phyloP scores from a whole-genome alignment of 2,888 invertebrate genomes.

The Apodemia zela region DNA sequence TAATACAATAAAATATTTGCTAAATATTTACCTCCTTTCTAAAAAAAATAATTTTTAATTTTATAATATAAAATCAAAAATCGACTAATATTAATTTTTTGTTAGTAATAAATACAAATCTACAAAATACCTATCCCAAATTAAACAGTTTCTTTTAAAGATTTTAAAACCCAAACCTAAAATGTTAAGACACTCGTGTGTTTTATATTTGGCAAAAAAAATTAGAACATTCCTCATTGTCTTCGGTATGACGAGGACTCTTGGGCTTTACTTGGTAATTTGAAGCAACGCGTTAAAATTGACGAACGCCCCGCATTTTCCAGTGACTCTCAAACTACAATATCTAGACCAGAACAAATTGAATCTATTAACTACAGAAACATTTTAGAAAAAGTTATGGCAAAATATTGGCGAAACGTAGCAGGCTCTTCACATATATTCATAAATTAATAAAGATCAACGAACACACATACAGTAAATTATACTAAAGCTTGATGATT shows the following conservation, averaged over 20 bases:
- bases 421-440: constrained; percentile 60
- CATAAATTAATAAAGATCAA: constrained; percentile 49
- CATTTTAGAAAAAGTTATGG: constrained; percentile 63
- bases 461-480: constrained; percentile 43
- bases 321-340: constrained; percentile 5
- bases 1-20: not conserved
- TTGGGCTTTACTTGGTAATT: not conserved
- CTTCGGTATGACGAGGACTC: not conserved
- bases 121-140: too few relatives aligned
- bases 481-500: constrained; percentile 1
- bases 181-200: too few relatives aligned
- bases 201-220: too few relatives aligned
- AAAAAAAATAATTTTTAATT: too few relatives aligned
- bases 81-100: too few relatives aligned
- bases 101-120: too few relatives aligned
- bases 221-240: too few relatives aligned
- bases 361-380: constrained; percentile 38
- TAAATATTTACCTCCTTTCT: too few relatives aligned
- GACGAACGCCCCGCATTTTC: not conserved
- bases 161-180: too few relatives aligned
- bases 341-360: constrained; percentile 5
- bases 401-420: constrained; percentile 75
- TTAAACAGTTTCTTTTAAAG: too few relatives aligned
- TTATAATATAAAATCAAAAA: too few relatives aligned
- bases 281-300: not conserved